These are phyloP conservation scores for Leptinotarsa undecemlineata DNA, from an alignment of 1,140 invertebrate genomes.

Conservation along the genomic window DNA sequence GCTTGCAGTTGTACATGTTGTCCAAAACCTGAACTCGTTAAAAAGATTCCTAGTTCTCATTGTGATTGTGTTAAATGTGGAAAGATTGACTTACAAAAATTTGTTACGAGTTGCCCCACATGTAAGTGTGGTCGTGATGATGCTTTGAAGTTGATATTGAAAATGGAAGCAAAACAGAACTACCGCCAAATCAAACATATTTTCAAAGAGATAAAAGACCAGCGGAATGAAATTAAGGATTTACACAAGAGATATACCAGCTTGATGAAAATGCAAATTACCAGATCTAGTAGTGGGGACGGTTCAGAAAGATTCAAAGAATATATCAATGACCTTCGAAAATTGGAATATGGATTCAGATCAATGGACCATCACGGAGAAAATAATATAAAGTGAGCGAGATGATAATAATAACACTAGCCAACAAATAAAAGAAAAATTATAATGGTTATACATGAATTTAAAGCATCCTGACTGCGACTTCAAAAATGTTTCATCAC, in stretches of 20 bases:
- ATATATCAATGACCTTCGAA: not conserved
- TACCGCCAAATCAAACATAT: conserved; percentile 4
- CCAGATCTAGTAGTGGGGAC: not conserved
- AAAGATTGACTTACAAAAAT: not conserved
- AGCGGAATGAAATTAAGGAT: conserved; percentile 2
- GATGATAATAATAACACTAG: not conserved
- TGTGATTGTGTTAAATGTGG: not conserved
- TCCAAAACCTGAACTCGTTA: not conserved
- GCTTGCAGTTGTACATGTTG: conserved; percentile 1
- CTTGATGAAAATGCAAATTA: not conserved
- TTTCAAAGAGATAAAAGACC: not conserved
- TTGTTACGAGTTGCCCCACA: not conserved
- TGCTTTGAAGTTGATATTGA: not conserved
- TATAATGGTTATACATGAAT: too few relatives aligned
- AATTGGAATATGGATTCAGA: not conserved
- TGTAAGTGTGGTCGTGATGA: conserved; percentile 7
- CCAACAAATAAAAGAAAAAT: too few relatives aligned
- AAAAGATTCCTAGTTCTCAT: not conserved
- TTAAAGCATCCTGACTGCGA: too few relatives aligned
- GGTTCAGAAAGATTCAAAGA: not conserved
- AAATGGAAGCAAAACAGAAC: conserved; percentile 13
- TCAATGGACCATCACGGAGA: not conserved
- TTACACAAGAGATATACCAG: conserved; percentile 4
- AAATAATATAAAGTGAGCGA: not conserved
- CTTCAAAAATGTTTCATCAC: too few relatives aligned